phyloP scores from a whole-genome alignment of 1,140 invertebrate species.

The Nephila pilipes region DNA sequence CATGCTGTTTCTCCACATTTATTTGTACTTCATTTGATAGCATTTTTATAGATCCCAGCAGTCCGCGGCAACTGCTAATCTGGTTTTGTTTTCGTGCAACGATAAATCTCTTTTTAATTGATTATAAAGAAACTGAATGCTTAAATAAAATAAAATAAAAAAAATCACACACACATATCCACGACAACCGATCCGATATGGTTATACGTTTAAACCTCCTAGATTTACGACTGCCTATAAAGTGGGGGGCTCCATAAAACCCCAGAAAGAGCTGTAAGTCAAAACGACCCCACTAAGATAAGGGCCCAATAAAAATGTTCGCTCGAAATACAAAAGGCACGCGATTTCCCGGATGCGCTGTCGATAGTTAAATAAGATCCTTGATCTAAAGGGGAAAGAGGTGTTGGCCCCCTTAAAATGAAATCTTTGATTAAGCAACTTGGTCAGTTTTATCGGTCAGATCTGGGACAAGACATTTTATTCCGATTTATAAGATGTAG shows the following conservation, averaged over 20 bases:
- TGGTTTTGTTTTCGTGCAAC: slow-evolving; percentile 42
- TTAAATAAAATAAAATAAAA: slow-evolving; percentile 9
- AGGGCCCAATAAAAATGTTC: slow-evolving; percentile 62
- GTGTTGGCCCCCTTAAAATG: neutral
- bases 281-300: slow-evolving; percentile 66
- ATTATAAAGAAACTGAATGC: slow-evolving; percentile 55
- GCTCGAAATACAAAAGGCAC: slow-evolving; percentile 27
- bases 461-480: slow-evolving; percentile 14
- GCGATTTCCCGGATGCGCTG: slow-evolving; percentile 37
- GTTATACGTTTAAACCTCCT: slow-evolving; percentile 68
- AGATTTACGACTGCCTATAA: slow-evolving; percentile 72
- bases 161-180: neutral
- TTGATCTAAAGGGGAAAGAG: neutral
- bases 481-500: slow-evolving; percentile 46
- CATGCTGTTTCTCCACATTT: neutral
- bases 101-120: slow-evolving; percentile 72
- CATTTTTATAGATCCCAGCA: slow-evolving; percentile 50
- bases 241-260: slow-evolving; percentile 55
- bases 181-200: slow-evolving; percentile 49
- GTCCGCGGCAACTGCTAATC: slow-evolving; percentile 47
- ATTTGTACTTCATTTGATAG: slow-evolving; percentile 40
- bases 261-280: slow-evolving; percentile 44
- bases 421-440: slow-evolving; percentile 64
- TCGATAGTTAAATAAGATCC: slow-evolving; percentile 54
- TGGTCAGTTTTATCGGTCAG: slow-evolving; percentile 44